Evolutionary conservation across 2,113 vertebrate genomes (phyloP), one percentile per base, ranked within the genome.

Genomic region (Micronycteris hirsuta): DNA sequence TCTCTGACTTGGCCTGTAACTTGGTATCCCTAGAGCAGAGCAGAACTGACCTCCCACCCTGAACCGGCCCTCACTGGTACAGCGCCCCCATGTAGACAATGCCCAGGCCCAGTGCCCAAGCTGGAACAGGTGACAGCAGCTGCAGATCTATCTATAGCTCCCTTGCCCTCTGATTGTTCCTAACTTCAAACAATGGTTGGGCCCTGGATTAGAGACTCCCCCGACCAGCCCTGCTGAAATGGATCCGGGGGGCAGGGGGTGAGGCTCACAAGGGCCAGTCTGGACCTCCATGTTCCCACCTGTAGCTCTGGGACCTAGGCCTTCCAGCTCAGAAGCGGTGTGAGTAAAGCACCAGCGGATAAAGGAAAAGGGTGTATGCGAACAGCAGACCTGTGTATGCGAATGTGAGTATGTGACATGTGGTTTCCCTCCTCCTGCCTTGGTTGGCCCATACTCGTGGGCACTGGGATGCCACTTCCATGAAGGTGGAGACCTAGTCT

Each of bases 101-200:
- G 98, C 97, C 97, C 4, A 56, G 98, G 98, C 98, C 97, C 98
- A 97, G 98, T 98, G 98, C 98, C 98, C 98, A 98, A 92, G 74
- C 98, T 95, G 73, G 96, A 97, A 97, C 98, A 98, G 98, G 98
- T 98, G 98, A 98, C 97, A 98, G 98, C 98, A 99, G 98, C 98
- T 99, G 98, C 95, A 90, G 82, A 68, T 96, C 99, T 99, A 99
- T 98, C 97, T 99, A 98, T 99, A 99, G 98, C 93, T 97, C 97
- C 95, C 94, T 96, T 97, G 98, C 97, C 97, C 98, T 98, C 98
- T 98, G 98, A 98, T 99, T 99, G 98, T 99, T 97, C 98, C 97
- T 96, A 94, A 97, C 98, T 98, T 98, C 98, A 98, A 98, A 99
- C 98, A 99, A 98, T 98, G 97, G 97, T 91, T 96, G 83, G 96